Conservation (phyloP, 2,113 vertebrate genomes). For the Lates calcarifer region DNA sequence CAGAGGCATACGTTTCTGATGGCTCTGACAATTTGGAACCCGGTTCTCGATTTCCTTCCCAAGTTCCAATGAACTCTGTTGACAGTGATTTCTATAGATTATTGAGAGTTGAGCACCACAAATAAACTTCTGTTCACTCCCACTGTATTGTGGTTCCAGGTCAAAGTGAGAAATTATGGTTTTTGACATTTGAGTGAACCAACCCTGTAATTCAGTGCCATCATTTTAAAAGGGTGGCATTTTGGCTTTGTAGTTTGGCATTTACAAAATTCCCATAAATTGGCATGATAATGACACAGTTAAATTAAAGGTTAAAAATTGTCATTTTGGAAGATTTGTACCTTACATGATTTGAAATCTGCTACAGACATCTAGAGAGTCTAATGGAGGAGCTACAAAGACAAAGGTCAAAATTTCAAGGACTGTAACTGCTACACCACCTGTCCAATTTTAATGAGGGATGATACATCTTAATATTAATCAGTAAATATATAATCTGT, state of each 20-base stretch:
- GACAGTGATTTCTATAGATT: background rate
- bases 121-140: background rate
- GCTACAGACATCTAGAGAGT: slow-evolving; percentile 1
- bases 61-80: too few species aligned
- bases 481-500: background rate
- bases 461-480: background rate
- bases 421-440: background rate
- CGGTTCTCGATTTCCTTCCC: too few species aligned
- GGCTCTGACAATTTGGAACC: too few species aligned
- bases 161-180: background rate
- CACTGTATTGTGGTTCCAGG: background rate
- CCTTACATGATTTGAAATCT: slow-evolving; percentile 12
- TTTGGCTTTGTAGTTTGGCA: slow-evolving; percentile 32
- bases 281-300: background rate
- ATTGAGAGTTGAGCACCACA: background rate
- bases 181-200: background rate
- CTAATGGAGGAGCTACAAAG: slow-evolving; percentile 26
- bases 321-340: slow-evolving; percentile 28
- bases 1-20: too few species aligned
- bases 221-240: slow-evolving; percentile 18
- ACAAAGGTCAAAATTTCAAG: slow-evolving; percentile 44
- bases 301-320: slow-evolving; percentile 54
- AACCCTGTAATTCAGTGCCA: background rate
- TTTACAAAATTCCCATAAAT: slow-evolving; percentile 30
- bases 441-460: slow-evolving; percentile 19